Evolutionary conservation across 2,797 vertebrate species (phyloP), one percentile per base, ranked within the genome.

Genomic region (Danio choprae): DNA sequence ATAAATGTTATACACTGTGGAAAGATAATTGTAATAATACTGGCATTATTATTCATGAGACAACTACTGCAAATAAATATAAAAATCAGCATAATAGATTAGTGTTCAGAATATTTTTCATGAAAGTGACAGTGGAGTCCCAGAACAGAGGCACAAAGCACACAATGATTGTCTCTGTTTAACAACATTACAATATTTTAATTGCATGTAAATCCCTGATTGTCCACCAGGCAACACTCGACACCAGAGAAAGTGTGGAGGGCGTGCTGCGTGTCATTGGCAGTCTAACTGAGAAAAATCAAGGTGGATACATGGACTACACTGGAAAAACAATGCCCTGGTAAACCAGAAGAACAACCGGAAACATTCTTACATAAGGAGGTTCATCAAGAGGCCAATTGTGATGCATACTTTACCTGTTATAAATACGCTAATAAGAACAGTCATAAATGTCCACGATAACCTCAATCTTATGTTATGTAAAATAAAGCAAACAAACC

Each of bases 251-350:
- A 74, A 89, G 88, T 44, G 87, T 88, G 77, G 44, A 72, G 38
- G 83, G 88, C 8, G 38, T 90, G 81, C 53, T 90, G 0, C 3
- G 29, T 0, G 87, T 91, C 63, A 84, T 90, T 50, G 62, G 65
- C 9, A 79, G 70, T 41, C 84, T 89, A 58, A 88, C 84, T 12
- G 86, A 89, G 62, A 79, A 88, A 55, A 74, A 91, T 12, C 88
- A 69, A 0, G 89, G 85, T 80, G 76, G 50, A 22, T 87, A 89
- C 65, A 77, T 90, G 74, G 80, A 90, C 84, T 88, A 89, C 50
- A 51, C 83, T 43, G 90, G 86, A 56, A 15, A 83, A 6, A 13
- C 62, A 8, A 0, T 90, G 15, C 83, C 84, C 43, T 91, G 89
- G 89, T 91, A 84, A 83, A 79, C 58, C 69, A 4, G 16, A 68